Evolutionary conservation across 2,888 invertebrate genomes (phyloP), one percentile per base, ranked within the genome.

Genomic region (Diadromus collaris): DNA sequence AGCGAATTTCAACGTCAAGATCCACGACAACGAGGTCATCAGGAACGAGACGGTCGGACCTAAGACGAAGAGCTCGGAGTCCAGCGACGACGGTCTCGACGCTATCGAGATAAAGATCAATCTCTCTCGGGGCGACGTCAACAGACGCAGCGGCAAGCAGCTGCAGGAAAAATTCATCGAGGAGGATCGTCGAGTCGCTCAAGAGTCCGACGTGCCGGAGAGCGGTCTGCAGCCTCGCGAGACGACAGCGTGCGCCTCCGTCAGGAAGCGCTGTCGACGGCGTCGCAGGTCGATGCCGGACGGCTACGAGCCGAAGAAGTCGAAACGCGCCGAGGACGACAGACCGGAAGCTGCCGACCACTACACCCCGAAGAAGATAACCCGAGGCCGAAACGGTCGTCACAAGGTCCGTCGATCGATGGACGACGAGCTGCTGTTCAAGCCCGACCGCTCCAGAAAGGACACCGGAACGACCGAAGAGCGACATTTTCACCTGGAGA

Each of bases 91-190:
- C 16, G 65, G 82, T 1, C 67, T 85, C 6, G 89, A 89, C 16
- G 88, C 86, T 0, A 88, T 90, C 19, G 89, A 90, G 74, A 90
- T 90, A 4, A 89, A 90, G 61, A 90, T 90, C 27, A 90, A 90
- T 41, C 85, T 90, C 3, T 90, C 89, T 6, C 85, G 89, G n/a
- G 83, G 86, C 3, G 90, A 90, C 5, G 84, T 72, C 56, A 63
- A 56, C 16, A 70, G 72, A 44, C 58, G 65, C 27, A 70, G 19
- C 32, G 73, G 34, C 41, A 70, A 79, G 56, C 56, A 21, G 46
- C 10, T 68, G 0, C 54, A 69, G n/a, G 79, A 68, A 9, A 78
- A 78, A 80, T 79, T 77, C 2, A 3, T 34, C n/a, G 58, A 77
- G 2, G 60, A 78, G 9, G 58, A 51, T 78, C 13, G 64, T 76